Evolutionary conservation across 2,888 invertebrate genomes (phyloP).

Genomic region (Rotaria socialis): DNA sequence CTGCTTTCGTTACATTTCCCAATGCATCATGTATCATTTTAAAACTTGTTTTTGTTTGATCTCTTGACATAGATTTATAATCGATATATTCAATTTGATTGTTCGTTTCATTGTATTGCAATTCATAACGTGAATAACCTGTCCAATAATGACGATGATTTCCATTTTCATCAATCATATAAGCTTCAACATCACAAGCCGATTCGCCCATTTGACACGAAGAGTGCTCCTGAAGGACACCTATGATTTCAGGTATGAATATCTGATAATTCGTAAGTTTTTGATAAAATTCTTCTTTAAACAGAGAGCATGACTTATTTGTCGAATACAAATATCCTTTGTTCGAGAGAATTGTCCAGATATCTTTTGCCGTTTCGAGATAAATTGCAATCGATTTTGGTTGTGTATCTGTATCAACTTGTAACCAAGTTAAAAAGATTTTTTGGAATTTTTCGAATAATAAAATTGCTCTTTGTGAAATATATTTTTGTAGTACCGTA

Average conservation of each 20-base stretch:
- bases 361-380: neutral
- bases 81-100: slow-evolving; percentile 35
- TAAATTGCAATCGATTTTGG: neutral
- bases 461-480: slow-evolving; percentile 2
- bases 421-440: slow-evolving; percentile 32
- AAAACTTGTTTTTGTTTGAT: neutral
- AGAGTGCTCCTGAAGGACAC: neutral
- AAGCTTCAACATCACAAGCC: slow-evolving; percentile 38
- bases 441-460: neutral
- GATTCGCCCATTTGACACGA: slow-evolving; percentile 31
- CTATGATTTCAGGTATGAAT: slow-evolving; percentile 36
- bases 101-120: slow-evolving; percentile 21
- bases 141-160: slow-evolving; percentile 35
- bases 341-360: slow-evolving; percentile 1
- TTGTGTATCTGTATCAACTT: slow-evolving; percentile 9
- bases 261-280: neutral
- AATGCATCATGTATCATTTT: slow-evolving; percentile 35
- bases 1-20: slow-evolving; percentile 39
- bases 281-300: slow-evolving; percentile 15
- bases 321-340: slow-evolving; percentile 25
- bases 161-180: slow-evolving; percentile 37
- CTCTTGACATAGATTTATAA: neutral
- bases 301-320: slow-evolving; percentile 23
- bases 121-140: slow-evolving; percentile 13
- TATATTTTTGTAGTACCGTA: neutral